These are phyloP conservation scores for crab-eating macaque (Macaca fascicularis) DNA, from an alignment of 2,113 vertebrate species.

Conservation along the genomic window T2T-MFA8v1.1 NC_088388.1:113019501-113020000, in stretches of 20 bases:
- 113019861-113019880: background rate
- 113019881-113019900: background rate
- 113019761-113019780: background rate
- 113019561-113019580: background rate
- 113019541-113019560: slow-evolving; percentile 12
- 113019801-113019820: background rate
- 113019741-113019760: background rate
- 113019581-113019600: background rate
- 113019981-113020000: background rate
- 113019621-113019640: background rate
- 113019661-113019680: background rate
- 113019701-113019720: background rate
- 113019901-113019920: background rate
- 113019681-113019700: background rate
- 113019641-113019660: background rate
- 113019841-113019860: background rate
- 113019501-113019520: background rate
- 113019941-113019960: background rate
- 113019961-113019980: background rate
- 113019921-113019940: background rate
- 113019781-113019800: background rate
- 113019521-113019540: background rate
- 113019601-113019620: background rate
- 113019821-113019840: background rate
- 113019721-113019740: background rate